These are phyloP conservation scores for Mirza zaza DNA, from an alignment of 2,113 vertebrate species.

Conservation along the genomic window DNA sequence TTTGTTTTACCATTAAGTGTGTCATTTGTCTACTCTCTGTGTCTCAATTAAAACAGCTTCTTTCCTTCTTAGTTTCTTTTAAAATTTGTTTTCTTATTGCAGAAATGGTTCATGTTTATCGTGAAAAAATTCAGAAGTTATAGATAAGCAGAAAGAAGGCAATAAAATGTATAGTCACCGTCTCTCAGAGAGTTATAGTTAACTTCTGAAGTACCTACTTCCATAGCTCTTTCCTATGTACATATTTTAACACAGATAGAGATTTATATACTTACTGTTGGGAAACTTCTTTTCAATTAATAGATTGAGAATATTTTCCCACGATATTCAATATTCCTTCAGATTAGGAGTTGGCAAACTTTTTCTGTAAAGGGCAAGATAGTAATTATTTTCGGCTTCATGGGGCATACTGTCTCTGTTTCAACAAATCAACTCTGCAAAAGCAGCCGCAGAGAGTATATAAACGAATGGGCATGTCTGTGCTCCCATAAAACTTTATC, in stretches of 20 bases:
- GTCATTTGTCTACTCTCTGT: not conserved
- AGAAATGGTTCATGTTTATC: constrained; percentile 32
- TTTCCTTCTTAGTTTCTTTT: not conserved
- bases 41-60: not conserved
- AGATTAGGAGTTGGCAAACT: not conserved
- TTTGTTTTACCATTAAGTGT: not conserved
- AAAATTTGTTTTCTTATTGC: not conserved
- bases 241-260: not conserved
- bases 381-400: constrained; percentile 9
- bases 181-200: not conserved
- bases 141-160: not conserved
- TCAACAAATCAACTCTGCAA: not conserved
- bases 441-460: not conserved
- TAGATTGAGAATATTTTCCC: not conserved
- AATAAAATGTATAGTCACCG: not conserved
- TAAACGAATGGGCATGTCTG: not conserved
- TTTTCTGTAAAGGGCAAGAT: not conserved
- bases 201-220: not conserved
- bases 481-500: constrained; percentile 41
- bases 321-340: not conserved
- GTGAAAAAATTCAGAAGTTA: not conserved
- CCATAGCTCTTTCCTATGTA: not conserved
- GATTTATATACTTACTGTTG: not conserved
- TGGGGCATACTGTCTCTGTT: not conserved
- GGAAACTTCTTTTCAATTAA: not conserved